These are phyloP conservation scores for Ceriagrion tenellum DNA, from an alignment of 2,888 invertebrate genomes.

Conservation along the genomic window DNA sequence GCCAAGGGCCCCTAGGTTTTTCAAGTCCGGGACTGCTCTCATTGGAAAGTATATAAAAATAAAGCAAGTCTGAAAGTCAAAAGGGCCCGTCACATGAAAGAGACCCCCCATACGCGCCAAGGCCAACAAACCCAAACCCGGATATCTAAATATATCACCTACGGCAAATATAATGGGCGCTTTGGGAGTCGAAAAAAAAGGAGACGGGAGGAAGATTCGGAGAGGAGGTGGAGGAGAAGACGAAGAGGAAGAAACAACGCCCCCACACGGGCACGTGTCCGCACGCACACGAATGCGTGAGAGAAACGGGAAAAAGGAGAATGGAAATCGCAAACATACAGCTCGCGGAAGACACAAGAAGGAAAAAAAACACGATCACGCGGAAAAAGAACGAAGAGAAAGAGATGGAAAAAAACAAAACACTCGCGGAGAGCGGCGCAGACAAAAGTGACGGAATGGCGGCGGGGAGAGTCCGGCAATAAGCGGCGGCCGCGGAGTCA, in stretches of 20 bases:
- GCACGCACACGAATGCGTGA: background rate
- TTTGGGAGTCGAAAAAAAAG: background rate
- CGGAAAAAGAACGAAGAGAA: background rate
- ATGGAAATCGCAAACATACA: background rate
- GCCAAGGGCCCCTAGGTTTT: too few relatives aligned
- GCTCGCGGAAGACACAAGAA: background rate
- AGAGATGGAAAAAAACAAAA: background rate
- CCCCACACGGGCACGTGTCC: background rate
- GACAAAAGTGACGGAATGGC: background rate
- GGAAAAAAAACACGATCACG: background rate
- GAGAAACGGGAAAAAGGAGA: background rate
- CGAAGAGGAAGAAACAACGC: background rate
- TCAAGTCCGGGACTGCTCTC: too few relatives aligned
- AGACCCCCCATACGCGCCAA: conserved; percentile 2
- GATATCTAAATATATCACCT: conserved; percentile 22
- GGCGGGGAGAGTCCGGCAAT: background rate
- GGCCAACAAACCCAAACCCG: conserved; percentile 14
- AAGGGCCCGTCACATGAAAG: background rate
- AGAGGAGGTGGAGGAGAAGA: background rate
- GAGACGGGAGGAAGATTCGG: background rate
- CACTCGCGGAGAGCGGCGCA: background rate
- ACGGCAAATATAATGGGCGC: background rate
- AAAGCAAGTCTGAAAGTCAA: background rate
- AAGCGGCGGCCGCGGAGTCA: background rate
- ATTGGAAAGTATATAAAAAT: too few relatives aligned